Evolutionary conservation across 2,113 vertebrate genomes (phyloP).

Genomic region (Gadus chalcogrammus): DNA sequence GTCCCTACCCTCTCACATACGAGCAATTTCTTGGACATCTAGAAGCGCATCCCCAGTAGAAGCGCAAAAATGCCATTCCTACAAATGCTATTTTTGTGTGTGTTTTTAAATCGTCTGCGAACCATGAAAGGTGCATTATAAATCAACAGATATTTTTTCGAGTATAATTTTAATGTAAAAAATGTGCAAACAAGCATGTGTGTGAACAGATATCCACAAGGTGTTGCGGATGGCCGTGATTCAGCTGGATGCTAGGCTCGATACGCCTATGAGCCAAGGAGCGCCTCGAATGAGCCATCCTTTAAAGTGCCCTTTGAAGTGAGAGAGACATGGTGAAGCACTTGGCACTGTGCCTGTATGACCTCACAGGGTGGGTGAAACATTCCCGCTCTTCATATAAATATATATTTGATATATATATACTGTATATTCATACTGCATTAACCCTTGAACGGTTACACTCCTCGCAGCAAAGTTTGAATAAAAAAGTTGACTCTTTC

Average conservation of each 20-base stretch:
- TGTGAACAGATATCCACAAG: conserved; percentile 23
- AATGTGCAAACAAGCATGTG: not conserved
- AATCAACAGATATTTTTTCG: not conserved
- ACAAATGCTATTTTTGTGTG: too few species aligned
- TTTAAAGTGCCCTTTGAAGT: conserved; percentile 44
- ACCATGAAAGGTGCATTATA: not conserved
- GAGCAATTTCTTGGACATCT: too few species aligned
- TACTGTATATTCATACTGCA: too few species aligned
- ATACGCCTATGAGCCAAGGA: conserved; percentile 27
- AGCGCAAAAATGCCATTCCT: too few species aligned
- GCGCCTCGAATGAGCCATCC: conserved; percentile 41
- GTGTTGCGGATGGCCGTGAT: conserved; percentile 17
- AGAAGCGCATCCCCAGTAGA: too few species aligned
- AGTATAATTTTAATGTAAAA: not conserved
- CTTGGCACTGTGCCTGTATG: conserved; percentile 32
- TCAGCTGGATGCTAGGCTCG: conserved; percentile 7
- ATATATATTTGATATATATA: too few species aligned
- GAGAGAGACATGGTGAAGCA: conserved; percentile 19
- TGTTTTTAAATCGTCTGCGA: not conserved
- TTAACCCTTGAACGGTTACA: too few species aligned
- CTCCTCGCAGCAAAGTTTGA: too few species aligned
- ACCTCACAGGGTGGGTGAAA: conserved; percentile 36
- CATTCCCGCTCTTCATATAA: not conserved
- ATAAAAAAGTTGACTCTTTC: too few species aligned
- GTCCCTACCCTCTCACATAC: too few species aligned